These are phyloP conservation scores for Cheirogaleus major DNA, from an alignment of 2,797 vertebrate species.

Conservation along the genomic window DNA sequence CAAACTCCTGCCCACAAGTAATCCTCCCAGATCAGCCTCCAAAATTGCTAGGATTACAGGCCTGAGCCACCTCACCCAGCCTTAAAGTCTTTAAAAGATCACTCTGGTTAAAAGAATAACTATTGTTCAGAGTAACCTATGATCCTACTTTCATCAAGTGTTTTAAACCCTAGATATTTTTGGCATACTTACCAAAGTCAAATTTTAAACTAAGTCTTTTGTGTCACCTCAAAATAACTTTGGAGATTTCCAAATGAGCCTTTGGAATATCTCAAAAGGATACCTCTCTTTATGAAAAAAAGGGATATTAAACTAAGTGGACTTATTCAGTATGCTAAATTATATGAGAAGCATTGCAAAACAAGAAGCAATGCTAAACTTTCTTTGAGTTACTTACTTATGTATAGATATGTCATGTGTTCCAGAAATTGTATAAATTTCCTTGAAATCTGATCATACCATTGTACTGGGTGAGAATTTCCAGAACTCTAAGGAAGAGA, in stretches of 20 bases:
- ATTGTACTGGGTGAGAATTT: neutral
- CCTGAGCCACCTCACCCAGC: too few relatives aligned
- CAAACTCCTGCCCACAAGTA: too few relatives aligned
- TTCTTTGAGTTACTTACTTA: neutral
- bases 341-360: neutral
- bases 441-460: neutral
- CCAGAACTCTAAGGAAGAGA: neutral
- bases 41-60: too few relatives aligned
- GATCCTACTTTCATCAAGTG: neutral
- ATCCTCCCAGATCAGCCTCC: too few relatives aligned
- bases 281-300: neutral
- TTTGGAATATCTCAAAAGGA: neutral
- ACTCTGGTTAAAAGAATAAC: neutral
- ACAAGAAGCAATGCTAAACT: neutral
- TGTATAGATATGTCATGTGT: neutral
- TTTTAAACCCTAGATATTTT: neutral
- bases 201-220: neutral
- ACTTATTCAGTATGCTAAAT: neutral
- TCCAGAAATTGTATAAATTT: neutral
- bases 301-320: neutral
- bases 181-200: neutral
- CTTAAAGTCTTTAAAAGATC: neutral
- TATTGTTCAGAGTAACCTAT: neutral
- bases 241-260: neutral
- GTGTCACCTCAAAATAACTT: neutral